Percentiles rank a stretch among this genome's conserved stretches.
phyloP scores from a whole-genome alignment of 2,113 vertebrate genomes.

The Cephalopholis sonnerati region DNA sequence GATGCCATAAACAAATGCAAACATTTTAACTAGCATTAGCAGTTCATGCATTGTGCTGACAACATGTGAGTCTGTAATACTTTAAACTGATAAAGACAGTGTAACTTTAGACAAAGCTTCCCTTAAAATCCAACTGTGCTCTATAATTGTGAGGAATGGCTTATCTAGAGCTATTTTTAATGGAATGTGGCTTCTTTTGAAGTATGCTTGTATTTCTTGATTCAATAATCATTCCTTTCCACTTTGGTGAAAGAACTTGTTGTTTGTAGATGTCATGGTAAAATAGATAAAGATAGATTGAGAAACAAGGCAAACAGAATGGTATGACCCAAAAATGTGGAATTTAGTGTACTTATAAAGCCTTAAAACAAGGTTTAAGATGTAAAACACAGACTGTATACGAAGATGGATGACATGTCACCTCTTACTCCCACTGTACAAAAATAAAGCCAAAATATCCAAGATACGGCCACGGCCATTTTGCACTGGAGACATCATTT shows the following conservation, averaged over 20 bases:
- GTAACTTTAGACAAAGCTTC: not conserved
- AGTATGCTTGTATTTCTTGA: not conserved
- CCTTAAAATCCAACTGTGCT: not conserved
- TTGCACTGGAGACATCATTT: too few relatives aligned
- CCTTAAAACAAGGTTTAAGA: too few relatives aligned
- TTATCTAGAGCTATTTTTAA: not conserved
- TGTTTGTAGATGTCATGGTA: not conserved
- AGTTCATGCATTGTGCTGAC: not conserved
- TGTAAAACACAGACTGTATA: too few relatives aligned
- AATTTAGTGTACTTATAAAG: too few relatives aligned
- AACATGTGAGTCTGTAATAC: not conserved
- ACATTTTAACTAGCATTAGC: not conserved
- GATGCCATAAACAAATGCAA: not conserved
- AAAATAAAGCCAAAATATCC: too few relatives aligned
- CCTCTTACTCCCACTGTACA: too few relatives aligned
- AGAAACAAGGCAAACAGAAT: too few relatives aligned
- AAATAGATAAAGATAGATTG: not conserved
- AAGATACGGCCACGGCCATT: too few relatives aligned
- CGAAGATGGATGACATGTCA: too few relatives aligned
- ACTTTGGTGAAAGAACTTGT: not conserved
- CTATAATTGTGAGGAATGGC: not conserved
- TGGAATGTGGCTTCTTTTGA: not conserved
- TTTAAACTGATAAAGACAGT: not conserved
- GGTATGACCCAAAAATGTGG: too few relatives aligned
- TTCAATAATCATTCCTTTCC: not conserved